Conservation (phyloP, 1,140 invertebrate genomes). For the Hylaeus anthracinus region DNA sequence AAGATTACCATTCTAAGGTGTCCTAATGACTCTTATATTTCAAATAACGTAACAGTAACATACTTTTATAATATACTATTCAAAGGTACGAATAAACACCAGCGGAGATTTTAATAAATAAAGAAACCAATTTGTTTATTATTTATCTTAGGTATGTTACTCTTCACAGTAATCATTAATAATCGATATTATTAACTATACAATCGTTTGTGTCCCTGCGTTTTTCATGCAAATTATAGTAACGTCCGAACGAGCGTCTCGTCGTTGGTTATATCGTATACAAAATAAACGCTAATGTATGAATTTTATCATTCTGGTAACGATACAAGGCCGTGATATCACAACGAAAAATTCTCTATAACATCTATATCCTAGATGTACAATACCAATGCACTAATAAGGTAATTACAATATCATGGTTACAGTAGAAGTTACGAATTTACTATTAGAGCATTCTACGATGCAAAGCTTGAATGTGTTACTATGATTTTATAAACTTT, state of each 20-base stretch:
- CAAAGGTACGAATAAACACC: constrained; percentile 12
- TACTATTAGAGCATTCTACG: constrained; percentile 3
- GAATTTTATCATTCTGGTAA: constrained; percentile 19
- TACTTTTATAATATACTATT: constrained; percentile 13
- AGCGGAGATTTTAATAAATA: constrained; percentile 71
- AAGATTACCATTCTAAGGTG: too few species aligned
- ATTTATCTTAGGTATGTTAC: constrained; percentile 72
- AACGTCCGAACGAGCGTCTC: constrained; percentile 9
- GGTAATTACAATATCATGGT: constrained; percentile 11
- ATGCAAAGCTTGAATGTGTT: constrained; percentile 18
- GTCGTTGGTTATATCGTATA: constrained; percentile 30
- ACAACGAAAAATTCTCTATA: constrained; percentile 21
- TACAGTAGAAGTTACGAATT: constrained; percentile 19
- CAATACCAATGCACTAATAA: constrained; percentile 28
- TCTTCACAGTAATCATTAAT: constrained; percentile 67
- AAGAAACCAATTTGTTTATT: constrained; percentile 75
- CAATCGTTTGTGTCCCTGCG: constrained; percentile 66
- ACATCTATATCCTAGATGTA: constrained; percentile 20
- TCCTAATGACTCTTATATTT: too few species aligned
- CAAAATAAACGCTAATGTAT: constrained; percentile 37
- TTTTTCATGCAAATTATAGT: constrained; percentile 42
- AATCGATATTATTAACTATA: constrained; percentile 71
- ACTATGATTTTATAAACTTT: constrained; percentile 20
- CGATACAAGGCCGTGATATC: constrained; percentile 36
- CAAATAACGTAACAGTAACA: not conserved